Evolutionary conservation across 2,888 invertebrate species (phyloP).

Genomic region (Diarsia mendica): DNA sequence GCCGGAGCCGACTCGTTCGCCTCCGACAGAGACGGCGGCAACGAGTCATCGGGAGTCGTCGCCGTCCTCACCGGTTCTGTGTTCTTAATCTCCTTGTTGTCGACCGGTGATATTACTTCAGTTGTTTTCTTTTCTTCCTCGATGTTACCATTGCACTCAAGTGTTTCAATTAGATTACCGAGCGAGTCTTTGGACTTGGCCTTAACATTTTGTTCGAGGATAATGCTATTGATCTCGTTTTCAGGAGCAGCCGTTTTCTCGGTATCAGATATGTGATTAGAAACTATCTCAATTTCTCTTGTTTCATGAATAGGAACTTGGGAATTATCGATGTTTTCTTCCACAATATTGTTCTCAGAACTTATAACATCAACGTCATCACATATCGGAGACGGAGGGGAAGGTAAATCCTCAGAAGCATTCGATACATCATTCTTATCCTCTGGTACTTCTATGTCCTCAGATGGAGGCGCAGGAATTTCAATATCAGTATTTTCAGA

Average conservation of each 20-base stretch:
- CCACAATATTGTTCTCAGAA: conserved; percentile 45
- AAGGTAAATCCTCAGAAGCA: conserved; percentile 71
- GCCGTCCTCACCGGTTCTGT: conserved; percentile 42
- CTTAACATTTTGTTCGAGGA: conserved; percentile 71
- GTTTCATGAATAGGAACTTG: conserved; percentile 56
- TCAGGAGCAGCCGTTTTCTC: conserved; percentile 58
- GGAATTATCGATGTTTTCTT: conserved; percentile 62
- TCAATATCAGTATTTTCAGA: conserved; percentile 40
- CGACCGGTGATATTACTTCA: conserved; percentile 32
- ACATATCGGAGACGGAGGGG: conserved; percentile 73
- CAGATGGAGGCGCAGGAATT: conserved; percentile 48
- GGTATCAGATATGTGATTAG: conserved; percentile 65
- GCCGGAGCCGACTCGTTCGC: conserved; percentile 61
- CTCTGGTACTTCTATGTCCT: conserved; percentile 41
- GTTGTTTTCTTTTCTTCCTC: conserved; percentile 54
- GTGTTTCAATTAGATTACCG: conserved; percentile 64
- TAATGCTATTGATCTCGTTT: conserved; percentile 61
- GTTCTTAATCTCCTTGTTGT: conserved; percentile 45
- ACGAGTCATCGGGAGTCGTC: conserved; percentile 38
- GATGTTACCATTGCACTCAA: conserved; percentile 76
- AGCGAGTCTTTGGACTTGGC: conserved; percentile 72
- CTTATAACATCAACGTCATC: conserved; percentile 62
- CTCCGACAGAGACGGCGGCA: conserved; percentile 62
- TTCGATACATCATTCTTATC: conserved; percentile 61
- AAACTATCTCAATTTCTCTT: conserved; percentile 54